Evolutionary conservation across 2,888 invertebrate genomes (phyloP), one percentile per base, ranked within the genome.

Genomic region (Nematopogon swammerdamellus): DNA sequence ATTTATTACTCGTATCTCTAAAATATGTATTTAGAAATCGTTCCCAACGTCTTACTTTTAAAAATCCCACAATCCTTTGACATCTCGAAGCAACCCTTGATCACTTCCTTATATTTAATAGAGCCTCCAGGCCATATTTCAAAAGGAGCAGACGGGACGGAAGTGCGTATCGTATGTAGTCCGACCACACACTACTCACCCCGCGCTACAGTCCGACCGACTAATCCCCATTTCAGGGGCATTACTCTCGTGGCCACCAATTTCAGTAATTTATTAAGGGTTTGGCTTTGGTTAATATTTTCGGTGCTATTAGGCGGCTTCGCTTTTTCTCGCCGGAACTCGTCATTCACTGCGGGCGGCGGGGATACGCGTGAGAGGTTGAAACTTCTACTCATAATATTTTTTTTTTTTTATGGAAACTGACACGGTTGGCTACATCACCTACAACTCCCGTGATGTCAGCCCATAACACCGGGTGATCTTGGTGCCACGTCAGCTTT

Each of bases 251-350:
- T 68, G 61, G 65, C 65, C 70, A 68, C 70, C 73, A 71, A 77
- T 77, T 77, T 70, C 63, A 68, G 72, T 76, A 74, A 77, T 77
- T 76, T 76, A 77, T 75, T 76, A 77, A 76, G 67, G 72, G 72
- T 65, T 67, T 69, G 65, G 66, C 64, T 68, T 67, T 60, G 36
- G 6, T 58, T 63, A 17, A 51, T 48, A 52, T 54, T 63, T 68
- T 63, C 64, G 62, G 64, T 59, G 63, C 63, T 63, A 62, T 66
- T 69, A 61, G 62, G 64, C 63, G 72, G 72, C 69, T 72, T 73
- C 73, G 60, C 63, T 64, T 69, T 36, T 70, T 67, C 67, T 62
- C 63, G 63, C 68, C 63, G 57, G 54, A 36, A 36, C 36, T 36
- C 57, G 50, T 16, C 20, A 46, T 42, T 25, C 43, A 14, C n/a